These are phyloP conservation scores for Pseudolycoriella hygida DNA, from an alignment of 2,888 invertebrate genomes.

Conservation along the genomic window DNA sequence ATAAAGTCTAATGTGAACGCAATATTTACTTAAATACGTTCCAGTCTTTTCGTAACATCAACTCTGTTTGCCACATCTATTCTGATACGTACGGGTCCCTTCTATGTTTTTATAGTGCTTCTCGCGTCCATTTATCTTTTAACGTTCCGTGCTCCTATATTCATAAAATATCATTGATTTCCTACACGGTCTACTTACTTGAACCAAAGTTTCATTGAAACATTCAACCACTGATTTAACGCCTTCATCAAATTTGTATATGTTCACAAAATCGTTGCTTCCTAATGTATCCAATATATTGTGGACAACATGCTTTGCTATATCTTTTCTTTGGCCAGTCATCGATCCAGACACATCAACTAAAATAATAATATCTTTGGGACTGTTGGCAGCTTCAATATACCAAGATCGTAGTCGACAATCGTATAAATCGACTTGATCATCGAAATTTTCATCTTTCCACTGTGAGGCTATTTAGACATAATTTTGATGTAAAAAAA, in stretches of 20 bases:
- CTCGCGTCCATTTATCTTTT: too few relatives aligned
- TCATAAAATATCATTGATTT: too few relatives aligned
- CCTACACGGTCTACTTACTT: slow-evolving; percentile 30
- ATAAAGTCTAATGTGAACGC: too few relatives aligned
- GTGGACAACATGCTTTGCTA: slow-evolving; percentile 72
- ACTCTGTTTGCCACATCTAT: too few relatives aligned
- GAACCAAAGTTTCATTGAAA: slow-evolving; percentile 76
- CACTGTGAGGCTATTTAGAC: slow-evolving; percentile 48
- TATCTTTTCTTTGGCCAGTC: slow-evolving; percentile 75
- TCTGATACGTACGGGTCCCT: too few relatives aligned
- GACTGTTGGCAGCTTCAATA: slow-evolving; percentile 93
- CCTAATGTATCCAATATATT: slow-evolving; percentile 90
- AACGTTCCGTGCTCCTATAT: too few relatives aligned
- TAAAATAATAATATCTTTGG: slow-evolving; percentile 79
- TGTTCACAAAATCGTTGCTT: slow-evolving; percentile 95
- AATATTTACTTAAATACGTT: too few relatives aligned
- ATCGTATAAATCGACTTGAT: slow-evolving; percentile 84
- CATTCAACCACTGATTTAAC: slow-evolving; percentile 72
- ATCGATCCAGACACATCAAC: slow-evolving; percentile 84
- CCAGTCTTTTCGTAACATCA: too few relatives aligned
- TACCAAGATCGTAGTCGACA: slow-evolving; percentile 92
- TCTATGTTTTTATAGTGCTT: too few relatives aligned
- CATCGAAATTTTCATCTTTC: slow-evolving; percentile 67
- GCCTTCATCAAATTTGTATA: slow-evolving; percentile 75
- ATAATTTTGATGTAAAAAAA: background rate